A percentile compares a stretch with the other conserved stretches of the same genome.
Evolutionary conservation across 2,113 vertebrate genomes (phyloP).

Genomic region (Cathartes aura): DNA sequence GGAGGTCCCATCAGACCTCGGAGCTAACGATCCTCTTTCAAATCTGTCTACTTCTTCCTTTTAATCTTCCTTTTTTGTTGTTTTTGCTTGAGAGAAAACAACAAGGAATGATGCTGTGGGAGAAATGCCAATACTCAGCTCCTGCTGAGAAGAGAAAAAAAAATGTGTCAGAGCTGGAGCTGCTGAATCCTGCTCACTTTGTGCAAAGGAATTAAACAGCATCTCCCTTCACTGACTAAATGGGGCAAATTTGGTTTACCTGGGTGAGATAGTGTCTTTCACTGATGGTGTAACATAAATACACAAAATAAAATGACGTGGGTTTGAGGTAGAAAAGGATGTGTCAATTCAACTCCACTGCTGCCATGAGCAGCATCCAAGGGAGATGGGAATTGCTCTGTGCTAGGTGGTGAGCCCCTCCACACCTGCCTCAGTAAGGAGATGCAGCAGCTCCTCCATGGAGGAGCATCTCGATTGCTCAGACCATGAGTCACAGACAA

Average conservation of each 20-base stretch:
- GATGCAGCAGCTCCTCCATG: neutral
- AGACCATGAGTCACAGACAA: neutral
- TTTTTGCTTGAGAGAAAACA: slow-evolving; percentile 59
- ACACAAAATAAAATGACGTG: neutral
- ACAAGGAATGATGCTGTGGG: slow-evolving; percentile 54
- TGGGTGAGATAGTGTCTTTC: neutral
- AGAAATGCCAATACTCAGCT: slow-evolving; percentile 61
- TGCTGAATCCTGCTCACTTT: slow-evolving; percentile 37
- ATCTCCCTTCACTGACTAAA: neutral
- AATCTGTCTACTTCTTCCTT: slow-evolving; percentile 54
- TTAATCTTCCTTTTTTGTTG: slow-evolving; percentile 52
- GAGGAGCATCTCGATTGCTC: fast-evolving
- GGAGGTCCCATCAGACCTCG: slow-evolving; percentile 27
- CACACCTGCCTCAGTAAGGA: neutral
- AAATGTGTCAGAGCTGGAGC: neutral
- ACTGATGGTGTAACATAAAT: neutral
- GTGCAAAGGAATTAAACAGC: slow-evolving; percentile 26
- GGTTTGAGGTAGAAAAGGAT: neutral
- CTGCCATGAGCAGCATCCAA: neutral
- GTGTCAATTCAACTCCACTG: neutral
- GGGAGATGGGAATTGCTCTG: neutral
- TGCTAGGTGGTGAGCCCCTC: neutral
- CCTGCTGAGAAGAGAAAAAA: slow-evolving; percentile 58
- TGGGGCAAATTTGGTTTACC: neutral
- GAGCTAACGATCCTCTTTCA: slow-evolving; percentile 32